A percentile compares a stretch with the other conserved stretches of the same genome.
Evolutionary conservation across 2,113 vertebrate genomes (phyloP).

Genomic region (Lepidothrix coronata): DNA sequence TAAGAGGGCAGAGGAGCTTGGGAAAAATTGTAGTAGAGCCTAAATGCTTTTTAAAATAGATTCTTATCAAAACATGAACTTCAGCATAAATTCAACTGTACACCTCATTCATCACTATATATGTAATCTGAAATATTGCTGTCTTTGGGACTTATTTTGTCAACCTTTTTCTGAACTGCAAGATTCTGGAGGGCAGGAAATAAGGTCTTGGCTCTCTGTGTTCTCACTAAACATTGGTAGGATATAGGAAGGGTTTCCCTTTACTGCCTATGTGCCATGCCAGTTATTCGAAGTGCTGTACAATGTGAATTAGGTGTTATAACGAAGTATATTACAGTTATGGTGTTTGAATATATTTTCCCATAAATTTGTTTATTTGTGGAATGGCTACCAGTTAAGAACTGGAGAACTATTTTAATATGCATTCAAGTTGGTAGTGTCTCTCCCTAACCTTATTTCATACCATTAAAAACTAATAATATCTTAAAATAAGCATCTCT

Average conservation of each 20-base stretch:
- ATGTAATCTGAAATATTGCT: slow-evolving; percentile 23
- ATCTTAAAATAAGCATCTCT: background rate
- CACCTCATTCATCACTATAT: slow-evolving; percentile 19
- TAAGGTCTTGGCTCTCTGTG: background rate
- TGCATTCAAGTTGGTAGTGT: background rate
- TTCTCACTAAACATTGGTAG: background rate
- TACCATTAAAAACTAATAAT: background rate
- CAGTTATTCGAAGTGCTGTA: background rate
- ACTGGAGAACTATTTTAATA: background rate
- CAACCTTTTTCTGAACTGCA: slow-evolving; percentile 17
- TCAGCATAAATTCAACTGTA: slow-evolving; percentile 19
- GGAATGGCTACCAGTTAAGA: background rate
- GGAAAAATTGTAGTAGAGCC: slow-evolving; percentile 40
- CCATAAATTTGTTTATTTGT: background rate
- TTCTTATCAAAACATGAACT: slow-evolving; percentile 55
- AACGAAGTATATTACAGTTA: background rate
- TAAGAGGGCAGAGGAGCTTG: slow-evolving; percentile 58
- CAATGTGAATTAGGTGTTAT: background rate
- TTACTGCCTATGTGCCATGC: background rate
- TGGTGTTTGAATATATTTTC: background rate
- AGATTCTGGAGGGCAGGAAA: background rate
- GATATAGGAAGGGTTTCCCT: background rate
- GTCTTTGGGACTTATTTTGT: slow-evolving; percentile 3
- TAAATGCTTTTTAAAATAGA: slow-evolving; percentile 50
- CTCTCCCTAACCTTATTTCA: background rate